Evolutionary conservation across 2,797 vertebrate species (phyloP), one percentile per base, ranked within the genome.

Genomic region (Platyrinchus mystaceus): DNA sequence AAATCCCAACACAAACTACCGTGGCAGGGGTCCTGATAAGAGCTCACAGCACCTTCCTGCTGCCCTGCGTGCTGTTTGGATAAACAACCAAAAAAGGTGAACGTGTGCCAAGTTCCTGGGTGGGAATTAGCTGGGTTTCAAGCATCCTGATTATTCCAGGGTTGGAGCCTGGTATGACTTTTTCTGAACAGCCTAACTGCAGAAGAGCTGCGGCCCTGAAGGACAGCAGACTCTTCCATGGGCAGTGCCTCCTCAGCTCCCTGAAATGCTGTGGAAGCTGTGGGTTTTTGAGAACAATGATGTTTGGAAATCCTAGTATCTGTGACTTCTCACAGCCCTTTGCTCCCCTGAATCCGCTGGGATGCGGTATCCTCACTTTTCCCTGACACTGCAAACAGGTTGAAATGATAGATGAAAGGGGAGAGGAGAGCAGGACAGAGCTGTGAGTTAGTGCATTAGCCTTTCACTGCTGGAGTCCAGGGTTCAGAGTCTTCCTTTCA

Each of bases 301-400:
- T 5, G 27, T 63, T 86, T 66, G 46, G 59, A 94, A 76, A 14
- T 53, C 47, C 44, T 73, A 17, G 43, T 82, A 36, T 64, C 79
- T 53, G 1, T 79, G 59, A 68, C 58, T 91, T 82, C 75, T 37
- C 14, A 19, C 15, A 94, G 87, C 74, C 83, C 80, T 59, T 92
- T 90, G 37, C 86, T 93, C 87, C 53, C 49, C 47, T 49, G 43
- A 59, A 55, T 83, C 3, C 2, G 1, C 66, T 64, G 80, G 91
- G 86, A 80, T 94, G 70, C 0, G 10, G 64, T 84, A 77, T 80
- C 60, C 70, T 87, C 80, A 62, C 44, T 80, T 96, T 96, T 93
- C 78, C 71, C 90, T 94, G 89, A 75, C 75, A 62, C 68, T 87
- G 94, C 85, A 80, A 94, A 83, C 90, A 89, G 68, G 87, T 91